Percentiles rank a stretch among this genome's conserved stretches.
Evolutionary conservation across 2,888 invertebrate genomes (phyloP).

Genomic region (Pterostichus madidus): DNA sequence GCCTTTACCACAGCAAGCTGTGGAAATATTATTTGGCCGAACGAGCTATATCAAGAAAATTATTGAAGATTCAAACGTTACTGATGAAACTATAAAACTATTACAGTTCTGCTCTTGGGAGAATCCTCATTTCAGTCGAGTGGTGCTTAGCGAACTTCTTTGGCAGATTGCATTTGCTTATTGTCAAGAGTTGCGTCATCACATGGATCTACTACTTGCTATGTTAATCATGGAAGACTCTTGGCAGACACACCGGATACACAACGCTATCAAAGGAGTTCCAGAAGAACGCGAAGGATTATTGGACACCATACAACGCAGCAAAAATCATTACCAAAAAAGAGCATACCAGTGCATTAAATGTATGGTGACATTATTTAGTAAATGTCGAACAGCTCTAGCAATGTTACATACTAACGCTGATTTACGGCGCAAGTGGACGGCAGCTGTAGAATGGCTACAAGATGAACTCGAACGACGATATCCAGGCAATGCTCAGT

Average conservation of each 20-base stretch:
- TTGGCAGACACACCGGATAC: conserved; percentile 97
- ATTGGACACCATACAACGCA: conserved; percentile 94
- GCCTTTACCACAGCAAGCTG: conserved; percentile 86
- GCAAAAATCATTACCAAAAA: conserved; percentile 97
- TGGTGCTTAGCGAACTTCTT: conserved; percentile 92
- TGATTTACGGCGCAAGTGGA: conserved; percentile 92
- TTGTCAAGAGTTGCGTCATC: conserved; percentile 95
- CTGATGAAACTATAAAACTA: conserved; percentile 93
- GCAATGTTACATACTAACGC: conserved; percentile 88
- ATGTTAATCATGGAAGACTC: conserved; percentile 95
- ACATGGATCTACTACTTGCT: conserved; percentile 92
- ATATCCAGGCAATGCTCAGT: conserved; percentile 83
- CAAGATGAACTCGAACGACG: conserved; percentile 95
- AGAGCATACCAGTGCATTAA: conserved; percentile 98
- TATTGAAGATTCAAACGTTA: conserved; percentile 95
- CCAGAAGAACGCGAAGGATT: conserved; percentile 94
- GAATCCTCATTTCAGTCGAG: conserved; percentile 95
- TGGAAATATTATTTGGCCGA: conserved; percentile 90
- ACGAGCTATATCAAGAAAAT: conserved; percentile 95
- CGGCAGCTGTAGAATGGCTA: conserved; percentile 94
- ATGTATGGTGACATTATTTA: conserved; percentile 94
- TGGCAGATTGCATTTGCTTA: conserved; percentile 95
- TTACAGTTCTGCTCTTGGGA: conserved; percentile 98
- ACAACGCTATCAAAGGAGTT: conserved; percentile 94
- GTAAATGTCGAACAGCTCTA: conserved; percentile 89